Conservation (phyloP, 2,797 vertebrate genomes). For the Catamblyrhynchus diadema region DNA sequence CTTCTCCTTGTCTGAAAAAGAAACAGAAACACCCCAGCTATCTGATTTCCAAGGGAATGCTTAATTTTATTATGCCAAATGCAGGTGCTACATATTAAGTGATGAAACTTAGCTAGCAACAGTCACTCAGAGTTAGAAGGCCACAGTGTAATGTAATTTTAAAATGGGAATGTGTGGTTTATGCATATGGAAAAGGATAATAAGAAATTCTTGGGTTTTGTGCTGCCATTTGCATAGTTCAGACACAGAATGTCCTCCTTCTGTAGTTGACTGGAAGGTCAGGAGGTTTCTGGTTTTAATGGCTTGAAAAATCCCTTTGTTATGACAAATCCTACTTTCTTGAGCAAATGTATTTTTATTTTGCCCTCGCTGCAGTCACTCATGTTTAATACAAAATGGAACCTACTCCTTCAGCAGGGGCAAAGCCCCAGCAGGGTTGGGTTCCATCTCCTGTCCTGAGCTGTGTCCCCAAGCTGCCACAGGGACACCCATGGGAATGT, state of each 20-base stretch:
- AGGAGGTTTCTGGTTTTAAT: conserved; percentile 33
- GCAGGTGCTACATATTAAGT: conserved; percentile 21
- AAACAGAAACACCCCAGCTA: conserved; percentile 33
- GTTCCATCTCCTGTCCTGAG: neutral
- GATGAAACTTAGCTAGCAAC: conserved; percentile 15
- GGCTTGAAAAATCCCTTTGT: conserved; percentile 28
- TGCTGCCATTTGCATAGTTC: conserved; percentile 43
- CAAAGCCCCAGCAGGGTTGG: neutral
- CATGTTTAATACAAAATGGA: neutral
- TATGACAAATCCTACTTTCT: conserved; percentile 13
- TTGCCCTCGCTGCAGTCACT: neutral
- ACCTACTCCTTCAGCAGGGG: neutral
- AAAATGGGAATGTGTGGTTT: neutral
- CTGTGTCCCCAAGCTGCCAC: accelerated
- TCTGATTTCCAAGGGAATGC: conserved; percentile 66
- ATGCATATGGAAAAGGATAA: conserved; percentile 57
- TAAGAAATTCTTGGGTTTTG: conserved; percentile 31
- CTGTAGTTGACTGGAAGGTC: conserved; percentile 25
- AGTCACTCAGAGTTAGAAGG: conserved; percentile 46
- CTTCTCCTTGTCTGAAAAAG: conserved; percentile 53
- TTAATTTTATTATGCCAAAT: conserved; percentile 62
- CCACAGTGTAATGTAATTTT: conserved; percentile 14
- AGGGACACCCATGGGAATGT: neutral
- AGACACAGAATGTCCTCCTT: neutral
- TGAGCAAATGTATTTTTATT: conserved; percentile 18